Percentiles rank a stretch among this genome's conserved stretches.
phyloP scores from a whole-genome alignment of 1,140 invertebrate species.

The Eulimnadia texana region DNA sequence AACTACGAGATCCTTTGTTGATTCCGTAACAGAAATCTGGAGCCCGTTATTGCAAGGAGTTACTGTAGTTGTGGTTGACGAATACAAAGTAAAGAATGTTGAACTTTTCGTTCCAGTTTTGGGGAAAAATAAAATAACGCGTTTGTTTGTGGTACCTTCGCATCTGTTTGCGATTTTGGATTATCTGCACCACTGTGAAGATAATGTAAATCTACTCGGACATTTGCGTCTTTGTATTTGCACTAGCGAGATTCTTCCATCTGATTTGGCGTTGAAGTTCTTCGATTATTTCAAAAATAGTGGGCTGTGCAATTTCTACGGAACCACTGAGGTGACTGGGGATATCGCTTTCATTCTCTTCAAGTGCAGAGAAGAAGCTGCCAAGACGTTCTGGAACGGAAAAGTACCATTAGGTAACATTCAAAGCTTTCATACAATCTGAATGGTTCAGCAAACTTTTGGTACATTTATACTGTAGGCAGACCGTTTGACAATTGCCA shows the following conservation, averaged over 20 bases:
- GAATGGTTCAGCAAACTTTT: background rate
- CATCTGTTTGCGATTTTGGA: constrained; percentile 58
- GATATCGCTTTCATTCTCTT: constrained; percentile 52
- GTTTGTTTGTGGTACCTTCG: constrained; percentile 71
- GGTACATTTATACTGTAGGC: constrained; percentile 30
- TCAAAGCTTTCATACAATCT: constrained; percentile 12
- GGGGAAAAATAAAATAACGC: constrained; percentile 51
- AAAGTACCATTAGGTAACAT: constrained; percentile 64
- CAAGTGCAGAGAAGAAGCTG: constrained; percentile 36
- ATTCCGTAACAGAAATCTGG: constrained; percentile 74
- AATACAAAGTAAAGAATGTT: constrained; percentile 53
- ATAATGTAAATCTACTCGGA: constrained; percentile 26
- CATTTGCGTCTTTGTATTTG: constrained; percentile 60
- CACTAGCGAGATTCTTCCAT: constrained; percentile 58
- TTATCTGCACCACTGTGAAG: constrained; percentile 34
- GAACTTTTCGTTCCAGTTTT: constrained; percentile 49
- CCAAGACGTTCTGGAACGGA: constrained; percentile 32
- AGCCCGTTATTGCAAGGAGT: constrained; percentile 54
- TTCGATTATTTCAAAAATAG: constrained; percentile 46
- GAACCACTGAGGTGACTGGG: constrained; percentile 73
- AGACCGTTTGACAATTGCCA: constrained; percentile 56
- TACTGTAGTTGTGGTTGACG: constrained; percentile 52
- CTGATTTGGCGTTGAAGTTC: constrained; percentile 50
- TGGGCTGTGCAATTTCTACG: constrained; percentile 69
- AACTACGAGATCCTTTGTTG: constrained; percentile 74